Percentiles rank a stretch among this genome's conserved stretches.
These are phyloP conservation scores for Drosophila lutescens DNA, from an alignment of 2,888 invertebrate genomes.

Conservation along the genomic window DNA sequence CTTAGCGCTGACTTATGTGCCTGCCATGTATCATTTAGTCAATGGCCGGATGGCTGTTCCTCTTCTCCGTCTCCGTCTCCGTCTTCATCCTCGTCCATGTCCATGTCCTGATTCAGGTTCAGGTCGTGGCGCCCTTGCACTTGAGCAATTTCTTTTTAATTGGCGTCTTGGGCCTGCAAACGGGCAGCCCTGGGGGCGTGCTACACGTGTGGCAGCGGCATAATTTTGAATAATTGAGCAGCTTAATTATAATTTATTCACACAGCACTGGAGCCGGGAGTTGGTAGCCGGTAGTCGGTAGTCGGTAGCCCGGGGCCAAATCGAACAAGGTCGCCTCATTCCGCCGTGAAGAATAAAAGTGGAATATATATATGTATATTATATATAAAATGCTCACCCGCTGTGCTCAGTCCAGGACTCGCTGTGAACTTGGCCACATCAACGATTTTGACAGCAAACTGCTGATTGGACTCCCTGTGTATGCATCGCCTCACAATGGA, in stretches of 20 bases:
- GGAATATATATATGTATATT: slow-evolving; percentile 1
- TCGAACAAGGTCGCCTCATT: slow-evolving; percentile 49
- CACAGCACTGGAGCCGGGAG: slow-evolving; percentile 23
- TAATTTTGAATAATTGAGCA: slow-evolving; percentile 76
- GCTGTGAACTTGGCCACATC: slow-evolving; percentile 99
- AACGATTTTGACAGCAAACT: slow-evolving; percentile 99
- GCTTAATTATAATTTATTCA: slow-evolving; percentile 81
- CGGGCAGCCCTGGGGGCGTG: slow-evolving; percentile 28
- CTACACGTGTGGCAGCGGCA: slow-evolving; percentile 69
- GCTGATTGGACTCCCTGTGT: slow-evolving; percentile 96
- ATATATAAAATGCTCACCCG: slow-evolving; percentile 87
- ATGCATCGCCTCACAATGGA: slow-evolving; percentile 97
- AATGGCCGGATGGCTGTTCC: slow-evolving; percentile 52
- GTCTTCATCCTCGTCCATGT: background rate
- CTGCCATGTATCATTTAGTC: slow-evolving; percentile 73
- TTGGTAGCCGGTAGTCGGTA: background rate
- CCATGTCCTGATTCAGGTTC: slow-evolving; percentile 5
- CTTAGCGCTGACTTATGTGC: slow-evolving; percentile 71
- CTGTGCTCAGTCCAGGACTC: slow-evolving; percentile 97
- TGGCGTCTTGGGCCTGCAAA: slow-evolving; percentile 43
- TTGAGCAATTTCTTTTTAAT: slow-evolving; percentile 76
- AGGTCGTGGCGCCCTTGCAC: slow-evolving; percentile 51
- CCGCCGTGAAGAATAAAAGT: background rate
- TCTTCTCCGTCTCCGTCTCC: no score
- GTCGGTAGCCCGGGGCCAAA: slow-evolving; percentile 11